Base-by-base conservation (phyloP, 2,888 invertebrate genomes). In the Hecatera dysodea region DNA sequence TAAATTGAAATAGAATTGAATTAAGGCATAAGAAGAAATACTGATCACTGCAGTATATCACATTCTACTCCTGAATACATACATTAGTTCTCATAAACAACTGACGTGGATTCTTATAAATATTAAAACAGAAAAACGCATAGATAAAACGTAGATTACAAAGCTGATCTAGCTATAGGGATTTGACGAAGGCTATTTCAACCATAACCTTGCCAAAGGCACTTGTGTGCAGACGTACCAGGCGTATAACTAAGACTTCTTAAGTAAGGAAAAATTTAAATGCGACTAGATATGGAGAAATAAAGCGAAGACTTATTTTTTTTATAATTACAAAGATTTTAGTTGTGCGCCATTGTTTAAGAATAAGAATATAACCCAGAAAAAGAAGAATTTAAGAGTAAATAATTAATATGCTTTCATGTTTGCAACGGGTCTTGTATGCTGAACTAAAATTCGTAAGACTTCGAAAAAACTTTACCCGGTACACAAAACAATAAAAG, bases 191-290 rank as follows among this genome's bases (percentile, higher is more conserved):
- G 71, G 53, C 48, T 46, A 72, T 27, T 27, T 52, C 27, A 36
- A 17, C 24, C 33, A 48, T 61, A 44, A 60, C 73, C 71, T 73
- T 42, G 27, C 27, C 27, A 27, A 76, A 61, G 72, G 17, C 71
- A 27, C 73, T 55, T 33, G 71, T 50, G 56, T 56, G 57, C 24
- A 24, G 29, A 52, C 76, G 17, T 36, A 39, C 6, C 33, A n/a
- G 12, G 4, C 17, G 4, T 52, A 27, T 1, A 56, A 46, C n/a
- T n/a, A 3, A 46, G n/a, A n/a, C n/a, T 46, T 46, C n/a, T 46
- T n/a, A n/a, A 44, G 33, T 6, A 22, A 42, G 71, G 17, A n/a
- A 0, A 22, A 36, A 24, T 4, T 69, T 7, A 12, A 33, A 17
- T 70, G 17, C 6, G 4, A 39, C 71, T 55, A 33, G 17, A 36